phyloP scores from a whole-genome alignment of 1,140 invertebrate species.

The Diuraphis noxia region DNA sequence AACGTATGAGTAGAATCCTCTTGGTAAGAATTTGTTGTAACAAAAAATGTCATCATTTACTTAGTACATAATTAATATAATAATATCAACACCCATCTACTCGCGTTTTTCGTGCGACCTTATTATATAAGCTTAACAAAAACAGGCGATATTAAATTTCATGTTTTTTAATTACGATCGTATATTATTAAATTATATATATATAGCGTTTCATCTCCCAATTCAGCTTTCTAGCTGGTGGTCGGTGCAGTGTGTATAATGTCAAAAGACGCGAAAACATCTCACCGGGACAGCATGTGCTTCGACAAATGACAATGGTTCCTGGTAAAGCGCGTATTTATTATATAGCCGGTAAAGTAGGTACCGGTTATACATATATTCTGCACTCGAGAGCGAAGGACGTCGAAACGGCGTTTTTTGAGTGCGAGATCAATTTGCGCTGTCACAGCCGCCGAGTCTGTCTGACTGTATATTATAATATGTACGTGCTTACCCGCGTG shows the following conservation, averaged over 20 bases:
- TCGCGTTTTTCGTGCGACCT: neutral
- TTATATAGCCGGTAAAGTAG: neutral
- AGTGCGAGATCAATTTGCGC: neutral
- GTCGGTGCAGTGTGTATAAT: neutral
- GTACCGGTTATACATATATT: no score
- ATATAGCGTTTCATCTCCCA: neutral
- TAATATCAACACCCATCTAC: no score
- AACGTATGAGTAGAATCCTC: no score
- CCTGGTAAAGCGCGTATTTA: neutral
- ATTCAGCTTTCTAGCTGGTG: no score
- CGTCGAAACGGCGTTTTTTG: neutral
- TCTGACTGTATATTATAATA: neutral
- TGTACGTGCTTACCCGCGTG: neutral
- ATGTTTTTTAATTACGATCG: neutral
- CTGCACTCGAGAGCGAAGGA: neutral
- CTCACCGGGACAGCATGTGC: neutral
- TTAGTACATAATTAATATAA: no score
- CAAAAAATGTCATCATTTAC: no score
- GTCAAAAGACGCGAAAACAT: neutral
- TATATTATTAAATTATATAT: neutral
- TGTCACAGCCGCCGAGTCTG: no score
- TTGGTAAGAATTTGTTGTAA: no score
- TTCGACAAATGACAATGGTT: neutral
- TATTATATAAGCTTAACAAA: conserved; percentile 13
- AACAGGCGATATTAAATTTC: neutral